These are phyloP conservation scores for cattle (Bos taurus) DNA, from an alignment of 2,113 vertebrate genomes.

Conservation along the genomic window DNA sequence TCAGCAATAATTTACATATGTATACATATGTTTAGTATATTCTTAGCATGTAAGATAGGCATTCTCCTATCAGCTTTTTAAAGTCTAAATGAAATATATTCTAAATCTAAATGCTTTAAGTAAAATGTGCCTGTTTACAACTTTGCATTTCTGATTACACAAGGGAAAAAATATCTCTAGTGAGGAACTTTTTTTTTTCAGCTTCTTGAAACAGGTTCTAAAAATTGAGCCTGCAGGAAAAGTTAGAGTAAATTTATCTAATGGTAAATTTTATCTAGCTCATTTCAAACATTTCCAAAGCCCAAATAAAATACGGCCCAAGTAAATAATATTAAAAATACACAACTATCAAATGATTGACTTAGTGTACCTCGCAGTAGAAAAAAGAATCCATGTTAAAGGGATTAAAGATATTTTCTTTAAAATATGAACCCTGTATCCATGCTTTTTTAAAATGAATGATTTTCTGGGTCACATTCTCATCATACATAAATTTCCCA, in stretches of 20 bases:
- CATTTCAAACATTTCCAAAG: conserved; percentile 24
- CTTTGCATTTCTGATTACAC: conserved; percentile 27
- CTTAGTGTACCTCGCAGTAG: not conserved
- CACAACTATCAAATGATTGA: conserved; percentile 34
- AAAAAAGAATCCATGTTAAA: conserved; percentile 46
- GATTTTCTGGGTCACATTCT: conserved; percentile 53
- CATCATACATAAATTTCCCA: conserved; percentile 48
- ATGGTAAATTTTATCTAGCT: conserved; percentile 22
- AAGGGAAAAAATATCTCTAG: not conserved
- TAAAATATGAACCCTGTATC: conserved; percentile 44
- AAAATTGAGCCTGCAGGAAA: not conserved
- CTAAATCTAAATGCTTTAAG: not conserved
- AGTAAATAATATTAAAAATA: conserved; percentile 61
- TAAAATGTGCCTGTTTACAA: not conserved
- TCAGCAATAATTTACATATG: conserved; percentile 22
- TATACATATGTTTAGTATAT: not conserved
- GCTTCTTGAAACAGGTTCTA: not conserved
- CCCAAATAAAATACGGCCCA: conserved; percentile 10
- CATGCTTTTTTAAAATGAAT: conserved; percentile 64
- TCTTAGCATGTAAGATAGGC: conserved; percentile 2
- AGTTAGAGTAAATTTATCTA: conserved; percentile 23
- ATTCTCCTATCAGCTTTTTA: not conserved
- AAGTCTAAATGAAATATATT: conserved; percentile 1
- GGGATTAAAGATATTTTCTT: conserved; percentile 50
- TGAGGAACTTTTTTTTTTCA: not conserved